Evolutionary conservation across 2,113 vertebrate species (phyloP), one percentile per base, ranked within the genome.

Genomic region (Crotalus tigris): DNA sequence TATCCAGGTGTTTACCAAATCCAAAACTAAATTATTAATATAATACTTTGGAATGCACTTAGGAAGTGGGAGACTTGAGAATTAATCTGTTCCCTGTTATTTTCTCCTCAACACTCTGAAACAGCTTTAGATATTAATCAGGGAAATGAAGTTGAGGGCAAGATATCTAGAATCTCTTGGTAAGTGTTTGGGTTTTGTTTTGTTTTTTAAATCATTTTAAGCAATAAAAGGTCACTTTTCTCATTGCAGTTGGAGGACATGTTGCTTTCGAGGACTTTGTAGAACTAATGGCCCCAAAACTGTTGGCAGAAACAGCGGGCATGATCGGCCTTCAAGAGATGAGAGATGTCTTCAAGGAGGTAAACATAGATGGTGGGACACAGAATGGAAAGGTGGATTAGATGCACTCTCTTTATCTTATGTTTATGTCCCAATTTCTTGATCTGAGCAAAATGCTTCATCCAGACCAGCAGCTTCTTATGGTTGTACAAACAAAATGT

Each of bases 241-340:
- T 91, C 3, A 4, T 75, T 92, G 49, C 96, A 99, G 98, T 98
- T 90, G 98, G 98, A 6, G 98, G 98, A 19, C 97, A 95, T 49
- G 98, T 99, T 0, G 98, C 98, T 96, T 99, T 99, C 94, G 98
- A 98, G 0, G 98, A 99, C 94, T 99, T 99, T 94, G 98, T 99
- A 26, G 98, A 98, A 33, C 95, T 99, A 91, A 99, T 99, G 98
- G 94, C 98, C 1, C 98, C 98, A 0, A 99, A 99, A 91, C 95
- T 99, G 51, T 97, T 99, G 92, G 98, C 97, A 44, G 98, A 99
- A 94, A 99, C 98, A 0, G 98, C 98, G 0, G 98, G 98, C 87
- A 98, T 99, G 98, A 98, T 99, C 0, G 98, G 98, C 1, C 91
- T 99, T 95, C 98, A 98, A 94, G 98, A 99, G 94, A 97, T 99